Base-by-base conservation (phyloP, 2,113 vertebrate species). In the Hirundichthys speculiger region DNA sequence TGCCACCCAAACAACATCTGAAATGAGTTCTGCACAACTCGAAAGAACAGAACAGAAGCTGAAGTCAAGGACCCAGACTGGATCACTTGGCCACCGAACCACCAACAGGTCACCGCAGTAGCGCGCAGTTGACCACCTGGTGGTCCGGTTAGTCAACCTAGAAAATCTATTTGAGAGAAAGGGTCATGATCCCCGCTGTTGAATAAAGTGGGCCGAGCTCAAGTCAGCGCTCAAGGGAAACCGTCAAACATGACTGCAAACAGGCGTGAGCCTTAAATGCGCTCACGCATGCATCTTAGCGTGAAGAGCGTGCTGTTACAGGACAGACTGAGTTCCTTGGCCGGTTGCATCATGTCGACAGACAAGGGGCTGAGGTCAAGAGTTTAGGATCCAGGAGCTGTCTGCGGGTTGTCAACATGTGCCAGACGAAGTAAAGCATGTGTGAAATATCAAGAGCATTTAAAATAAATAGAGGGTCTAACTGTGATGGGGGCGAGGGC, bases 371-470 rank as follows among this genome's bases (percentile, higher is more conserved):
- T 2, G 48, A 20, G 64, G 60, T 56, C 34, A 41, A 50, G 57
- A 25, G 27, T 69, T 70, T 22, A 27, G 69, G 73, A 73, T 77
- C 61, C 55, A 25, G 22, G 45, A 42, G 48, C 69, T 75, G 87
- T 90, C 82, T 83, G 69, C 73, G 43, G 74, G 72, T 72, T 80
- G 85, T 90, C 84, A 75, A 68, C 63, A 77, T 77, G 38, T 19
- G 34, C 38, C 75, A 79, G 84, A 75, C 53, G 8, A 69, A 51
- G 76, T 46, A 48, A 15, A 69, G 82, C 80, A 79, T 13, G 72
- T 93, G 90, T 82, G 91, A 93, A 92, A 91, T 89, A 78, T 88
- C 87, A 70, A 34, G 84, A 73, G 60, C 62, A 58, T 64, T 74
- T 39, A 75, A 79, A 83, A 86, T 83, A 88, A 90, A 91, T 30